These are phyloP conservation scores for Enteromius treurensis DNA, from an alignment of 2,797 vertebrate genomes.

Conservation along the genomic window DNA sequence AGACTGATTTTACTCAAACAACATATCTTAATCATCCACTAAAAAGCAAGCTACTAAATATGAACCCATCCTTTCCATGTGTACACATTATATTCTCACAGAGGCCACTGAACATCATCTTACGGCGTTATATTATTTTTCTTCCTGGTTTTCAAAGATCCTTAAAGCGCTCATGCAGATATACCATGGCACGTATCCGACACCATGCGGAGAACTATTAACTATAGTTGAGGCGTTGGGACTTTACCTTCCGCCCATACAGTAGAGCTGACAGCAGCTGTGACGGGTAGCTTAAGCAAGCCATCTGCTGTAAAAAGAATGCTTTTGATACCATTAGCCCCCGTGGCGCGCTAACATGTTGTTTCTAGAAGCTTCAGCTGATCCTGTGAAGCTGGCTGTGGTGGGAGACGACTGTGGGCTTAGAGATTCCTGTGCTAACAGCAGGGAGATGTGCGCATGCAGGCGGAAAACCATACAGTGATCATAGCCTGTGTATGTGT, in stretches of 20 bases:
- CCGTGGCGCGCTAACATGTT: conserved; percentile 59
- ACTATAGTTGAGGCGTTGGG: conserved; percentile 6
- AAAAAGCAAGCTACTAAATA: background rate
- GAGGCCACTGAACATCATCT: conserved; percentile 13
- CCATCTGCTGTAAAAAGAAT: conserved; percentile 72
- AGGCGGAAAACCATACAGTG: conserved; percentile 54
- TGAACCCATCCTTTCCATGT: background rate
- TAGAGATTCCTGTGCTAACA: conserved; percentile 66
- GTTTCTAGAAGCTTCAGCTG: conserved; percentile 63
- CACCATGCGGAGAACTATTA: conserved; percentile 25
- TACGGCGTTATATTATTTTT: conserved; percentile 6
- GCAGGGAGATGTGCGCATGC: conserved; percentile 53
- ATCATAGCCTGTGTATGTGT: conserved; percentile 50
- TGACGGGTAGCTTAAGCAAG: conserved; percentile 75
- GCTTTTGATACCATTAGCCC: conserved; percentile 74
- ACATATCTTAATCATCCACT: background rate
- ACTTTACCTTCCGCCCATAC: conserved; percentile 45
- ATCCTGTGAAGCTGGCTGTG: conserved; percentile 60
- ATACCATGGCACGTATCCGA: background rate
- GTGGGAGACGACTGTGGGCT: conserved; percentile 63
- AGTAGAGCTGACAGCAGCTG: conserved; percentile 59
- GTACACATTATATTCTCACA: background rate
- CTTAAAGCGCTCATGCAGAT: background rate
- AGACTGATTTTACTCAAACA: background rate
- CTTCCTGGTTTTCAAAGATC: conserved; percentile 17